Conservation (phyloP, 2,113 vertebrate species). For the Vidua chalybeata region DNA sequence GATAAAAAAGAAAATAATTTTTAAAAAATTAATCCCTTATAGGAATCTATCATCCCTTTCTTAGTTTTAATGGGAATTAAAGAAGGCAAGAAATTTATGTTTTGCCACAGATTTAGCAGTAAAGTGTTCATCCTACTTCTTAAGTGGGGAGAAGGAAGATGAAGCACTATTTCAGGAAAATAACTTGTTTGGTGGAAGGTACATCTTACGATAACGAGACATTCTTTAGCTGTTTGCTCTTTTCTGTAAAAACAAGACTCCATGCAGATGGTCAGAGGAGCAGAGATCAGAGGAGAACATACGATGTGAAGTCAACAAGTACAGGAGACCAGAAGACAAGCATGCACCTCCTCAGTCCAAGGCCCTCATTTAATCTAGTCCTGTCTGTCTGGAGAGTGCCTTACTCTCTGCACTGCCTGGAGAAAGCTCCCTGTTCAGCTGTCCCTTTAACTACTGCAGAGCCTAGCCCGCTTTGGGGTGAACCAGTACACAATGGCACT, state of each 20-base stretch:
- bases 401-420: not conserved
- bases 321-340: not conserved
- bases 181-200: not conserved
- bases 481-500: not conserved
- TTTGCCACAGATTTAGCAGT: not conserved
- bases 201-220: fast-evolving
- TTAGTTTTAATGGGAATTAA: not conserved
- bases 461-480: not conserved
- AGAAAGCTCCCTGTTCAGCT: not conserved
- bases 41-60: not conserved
- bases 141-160: not conserved
- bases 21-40: not conserved
- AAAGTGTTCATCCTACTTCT: not conserved
- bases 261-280: not conserved
- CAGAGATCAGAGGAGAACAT: not conserved
- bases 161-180: not conserved
- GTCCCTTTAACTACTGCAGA: not conserved
- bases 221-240: not conserved
- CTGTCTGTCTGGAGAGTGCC: not conserved
- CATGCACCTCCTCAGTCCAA: not conserved
- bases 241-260: not conserved
- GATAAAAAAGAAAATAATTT: not conserved
- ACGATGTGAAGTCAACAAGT: not conserved
- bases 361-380: not conserved
- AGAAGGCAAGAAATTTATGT: not conserved